Evolutionary conservation across 2,113 vertebrate genomes (phyloP).

Genomic region (Nothobranchius furzeri): DNA sequence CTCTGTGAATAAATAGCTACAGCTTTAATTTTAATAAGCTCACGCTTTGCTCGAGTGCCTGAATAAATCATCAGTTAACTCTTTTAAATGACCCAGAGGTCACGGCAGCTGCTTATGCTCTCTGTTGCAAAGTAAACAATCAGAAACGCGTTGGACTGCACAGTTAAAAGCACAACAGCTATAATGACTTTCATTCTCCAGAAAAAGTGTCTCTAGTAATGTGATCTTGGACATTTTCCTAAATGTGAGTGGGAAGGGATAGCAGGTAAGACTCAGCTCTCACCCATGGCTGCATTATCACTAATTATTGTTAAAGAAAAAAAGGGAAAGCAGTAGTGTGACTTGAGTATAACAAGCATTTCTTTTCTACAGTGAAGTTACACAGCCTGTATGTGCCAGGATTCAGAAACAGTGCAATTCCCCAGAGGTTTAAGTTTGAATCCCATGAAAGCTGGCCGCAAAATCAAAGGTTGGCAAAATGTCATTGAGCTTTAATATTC

Average conservation of each 20-base stretch:
- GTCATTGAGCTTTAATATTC: conserved; percentile 76
- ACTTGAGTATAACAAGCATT: conserved; percentile 15
- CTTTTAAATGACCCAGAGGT: conserved; percentile 33
- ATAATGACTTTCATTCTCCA: conserved; percentile 9
- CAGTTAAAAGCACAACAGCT: conserved; percentile 6
- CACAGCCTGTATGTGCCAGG: conserved; percentile 18
- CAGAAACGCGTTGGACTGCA: conserved; percentile 13
- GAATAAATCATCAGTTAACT: conserved; percentile 41
- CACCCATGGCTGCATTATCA: conserved; percentile 1
- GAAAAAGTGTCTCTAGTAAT: conserved; percentile 2
- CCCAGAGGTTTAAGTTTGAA: conserved; percentile 52
- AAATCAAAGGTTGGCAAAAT: conserved; percentile 75
- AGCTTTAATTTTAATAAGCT: conserved; percentile 50
- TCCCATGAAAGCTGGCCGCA: conserved; percentile 41
- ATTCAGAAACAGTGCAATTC: conserved; percentile 50
- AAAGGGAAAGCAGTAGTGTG: not conserved
- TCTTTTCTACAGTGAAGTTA: conserved; percentile 3
- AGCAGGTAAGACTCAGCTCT: not conserved
- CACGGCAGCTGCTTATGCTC: conserved; percentile 9
- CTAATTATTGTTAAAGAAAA: conserved; percentile 11
- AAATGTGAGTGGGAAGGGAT: conserved; percentile 2
- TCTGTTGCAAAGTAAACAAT: conserved; percentile 27
- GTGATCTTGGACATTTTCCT: not conserved
- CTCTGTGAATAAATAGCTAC: conserved; percentile 50
- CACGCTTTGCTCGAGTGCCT: conserved; percentile 38